A percentile compares a stretch with the other conserved stretches of the same genome.
Conservation (phyloP, 2,797 vertebrate species). For the Hozukius guyotensis region DNA sequence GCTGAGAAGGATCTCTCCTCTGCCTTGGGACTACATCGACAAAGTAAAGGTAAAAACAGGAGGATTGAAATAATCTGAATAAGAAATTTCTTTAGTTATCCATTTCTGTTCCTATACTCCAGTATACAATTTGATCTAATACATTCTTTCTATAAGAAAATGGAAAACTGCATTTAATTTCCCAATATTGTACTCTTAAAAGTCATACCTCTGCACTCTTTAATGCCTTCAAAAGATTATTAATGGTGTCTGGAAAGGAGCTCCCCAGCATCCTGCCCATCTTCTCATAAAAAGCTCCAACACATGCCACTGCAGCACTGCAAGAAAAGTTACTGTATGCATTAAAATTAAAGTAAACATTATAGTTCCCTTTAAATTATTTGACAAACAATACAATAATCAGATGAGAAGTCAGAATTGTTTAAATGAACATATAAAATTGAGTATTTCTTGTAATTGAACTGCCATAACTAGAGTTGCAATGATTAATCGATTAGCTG, state of each 20-base stretch:
- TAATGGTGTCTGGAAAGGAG: constrained; percentile 97
- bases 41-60: not conserved
- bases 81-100: not conserved
- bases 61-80: not conserved
- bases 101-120: not conserved
- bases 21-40: constrained; percentile 90
- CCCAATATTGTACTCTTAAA: not conserved
- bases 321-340: constrained; percentile 22
- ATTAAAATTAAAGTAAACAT: not conserved
- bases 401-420: not conserved
- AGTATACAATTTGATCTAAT: not conserved
- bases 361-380: not conserved
- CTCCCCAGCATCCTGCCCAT: constrained; percentile 99
- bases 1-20: constrained; percentile 97
- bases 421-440: not conserved
- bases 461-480: not conserved
- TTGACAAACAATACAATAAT: not conserved
- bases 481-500: too few relatives aligned
- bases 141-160: not conserved
- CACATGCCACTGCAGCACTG: constrained; percentile 96
- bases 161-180: not conserved
- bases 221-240: constrained; percentile 95
- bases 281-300: constrained; percentile 98
- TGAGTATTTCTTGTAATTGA: not conserved
- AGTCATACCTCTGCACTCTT: constrained; percentile 94